Percentiles rank a stretch among this genome's conserved stretches.
phyloP scores from a whole-genome alignment of 2,113 vertebrate genomes.

The Empidonax traillii region DNA sequence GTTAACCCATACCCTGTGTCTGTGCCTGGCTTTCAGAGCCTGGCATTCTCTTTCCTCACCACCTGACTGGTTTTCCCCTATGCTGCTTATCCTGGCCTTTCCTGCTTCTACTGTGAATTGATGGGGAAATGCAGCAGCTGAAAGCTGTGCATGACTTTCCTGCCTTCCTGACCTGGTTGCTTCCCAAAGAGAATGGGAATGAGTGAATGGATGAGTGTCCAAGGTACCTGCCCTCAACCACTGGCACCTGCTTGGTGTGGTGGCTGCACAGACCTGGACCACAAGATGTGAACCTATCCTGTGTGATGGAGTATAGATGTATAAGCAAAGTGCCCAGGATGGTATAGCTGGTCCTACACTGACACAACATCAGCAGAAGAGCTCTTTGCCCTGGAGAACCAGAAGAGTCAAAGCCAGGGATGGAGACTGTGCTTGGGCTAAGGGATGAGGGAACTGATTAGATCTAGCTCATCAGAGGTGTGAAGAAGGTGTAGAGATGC shows the following conservation, averaged over 20 bases:
- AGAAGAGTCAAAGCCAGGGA: neutral
- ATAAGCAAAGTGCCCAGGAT: neutral
- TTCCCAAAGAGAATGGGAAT: neutral
- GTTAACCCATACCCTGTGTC: fast-evolving
- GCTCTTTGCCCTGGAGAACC: neutral
- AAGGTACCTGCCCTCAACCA: neutral
- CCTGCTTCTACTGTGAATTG: neutral
- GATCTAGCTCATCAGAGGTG: neutral
- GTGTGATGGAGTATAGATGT: neutral
- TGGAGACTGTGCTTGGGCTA: neutral
- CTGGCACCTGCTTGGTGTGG: neutral
- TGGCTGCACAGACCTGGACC: neutral
- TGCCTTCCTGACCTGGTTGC: neutral
- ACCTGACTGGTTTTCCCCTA: no score
- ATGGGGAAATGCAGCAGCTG: neutral
- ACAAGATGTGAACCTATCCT: fast-evolving
- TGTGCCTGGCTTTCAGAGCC: neutral
- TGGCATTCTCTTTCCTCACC: neutral
- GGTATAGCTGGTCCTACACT: neutral
- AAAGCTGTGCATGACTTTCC: neutral
- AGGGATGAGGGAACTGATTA: neutral
- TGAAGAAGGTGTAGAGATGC: neutral
- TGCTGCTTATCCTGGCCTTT: neutral
- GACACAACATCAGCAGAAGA: fast-evolving
- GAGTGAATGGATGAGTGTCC: neutral